A percentile compares a stretch with the other conserved stretches of the same genome.
These are phyloP conservation scores for Wiebesia pumilae DNA, from an alignment of 1,140 invertebrate species.

Conservation along the genomic window DNA sequence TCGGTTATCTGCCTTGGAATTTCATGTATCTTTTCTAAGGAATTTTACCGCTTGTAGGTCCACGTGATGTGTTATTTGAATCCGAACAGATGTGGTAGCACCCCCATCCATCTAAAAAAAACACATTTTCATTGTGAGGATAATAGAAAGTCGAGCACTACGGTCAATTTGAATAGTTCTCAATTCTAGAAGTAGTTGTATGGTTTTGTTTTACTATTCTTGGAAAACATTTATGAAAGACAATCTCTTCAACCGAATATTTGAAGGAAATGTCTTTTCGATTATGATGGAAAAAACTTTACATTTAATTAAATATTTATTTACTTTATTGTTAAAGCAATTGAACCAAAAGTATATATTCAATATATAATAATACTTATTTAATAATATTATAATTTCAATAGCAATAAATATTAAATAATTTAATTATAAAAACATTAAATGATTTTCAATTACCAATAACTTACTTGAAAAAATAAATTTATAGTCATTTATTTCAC, in stretches of 20 bases:
- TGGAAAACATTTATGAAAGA: conserved; percentile 9
- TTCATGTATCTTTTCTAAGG: conserved; percentile 3
- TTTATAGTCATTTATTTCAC: too few relatives aligned
- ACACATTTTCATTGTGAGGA: conserved; percentile 69
- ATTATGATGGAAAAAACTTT: background rate
- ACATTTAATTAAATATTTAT: background rate
- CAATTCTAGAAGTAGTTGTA: conserved; percentile 7
- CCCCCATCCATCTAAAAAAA: conserved; percentile 57
- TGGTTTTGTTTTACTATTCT: conserved; percentile 47
- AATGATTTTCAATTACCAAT: too few relatives aligned
- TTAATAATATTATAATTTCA: too few relatives aligned
- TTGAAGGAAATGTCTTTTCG: background rate
- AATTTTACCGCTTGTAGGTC: background rate
- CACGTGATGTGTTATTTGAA: conserved; percentile 67
- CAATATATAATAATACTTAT: too few relatives aligned
- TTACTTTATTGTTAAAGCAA: background rate
- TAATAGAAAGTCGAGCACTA: conserved; percentile 68
- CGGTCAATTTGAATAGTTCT: conserved; percentile 43
- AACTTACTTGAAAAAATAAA: too few relatives aligned
- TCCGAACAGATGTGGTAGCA: conserved; percentile 71
- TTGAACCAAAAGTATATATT: too few relatives aligned
- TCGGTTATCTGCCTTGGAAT: background rate
- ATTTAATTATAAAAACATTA: too few relatives aligned
- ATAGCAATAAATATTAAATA: too few relatives aligned
- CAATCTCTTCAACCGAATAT: background rate